A percentile compares a stretch with the other conserved stretches of the same genome.
Evolutionary conservation across 2,797 vertebrate genomes (phyloP).

Genomic region (Euthynnus affinis): DNA sequence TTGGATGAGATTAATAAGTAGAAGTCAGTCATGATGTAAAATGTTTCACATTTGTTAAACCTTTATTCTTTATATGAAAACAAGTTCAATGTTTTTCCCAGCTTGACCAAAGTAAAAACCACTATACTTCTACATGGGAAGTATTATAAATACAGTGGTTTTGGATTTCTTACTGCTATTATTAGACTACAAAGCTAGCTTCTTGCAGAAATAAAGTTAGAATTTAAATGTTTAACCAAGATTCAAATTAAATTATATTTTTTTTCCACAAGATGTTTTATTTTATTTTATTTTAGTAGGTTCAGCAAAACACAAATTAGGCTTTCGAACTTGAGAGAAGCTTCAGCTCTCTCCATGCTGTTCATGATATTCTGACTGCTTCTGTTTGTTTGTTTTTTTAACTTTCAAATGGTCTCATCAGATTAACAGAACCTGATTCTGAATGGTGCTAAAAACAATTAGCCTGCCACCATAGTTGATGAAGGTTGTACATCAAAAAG

Average conservation of each 20-base stretch:
- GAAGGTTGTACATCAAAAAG: neutral
- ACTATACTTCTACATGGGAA: too few species aligned
- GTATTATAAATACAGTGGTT: too few species aligned
- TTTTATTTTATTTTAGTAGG: too few species aligned
- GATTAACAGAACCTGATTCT: neutral
- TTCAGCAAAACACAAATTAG: neutral
- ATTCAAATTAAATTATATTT: too few species aligned
- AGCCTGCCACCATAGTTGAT: neutral
- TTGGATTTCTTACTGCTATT: neutral
- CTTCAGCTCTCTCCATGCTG: neutral
- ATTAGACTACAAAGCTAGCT: neutral
- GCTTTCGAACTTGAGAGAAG: neutral
- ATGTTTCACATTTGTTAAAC: neutral
- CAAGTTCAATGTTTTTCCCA: too few species aligned
- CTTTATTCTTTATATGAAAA: neutral
- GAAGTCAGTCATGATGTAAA: too few species aligned
- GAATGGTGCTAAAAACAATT: neutral
- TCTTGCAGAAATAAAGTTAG: slow-evolving; percentile 12
- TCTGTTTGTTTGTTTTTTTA: neutral
- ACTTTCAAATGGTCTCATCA: neutral
- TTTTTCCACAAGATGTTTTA: neutral
- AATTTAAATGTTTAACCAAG: slow-evolving; percentile 11
- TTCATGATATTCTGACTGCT: neutral
- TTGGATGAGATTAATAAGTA: neutral
- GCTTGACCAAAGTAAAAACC: neutral